Conservation (phyloP, 2,113 vertebrate genomes). For the Pardalotus punctatus region DNA sequence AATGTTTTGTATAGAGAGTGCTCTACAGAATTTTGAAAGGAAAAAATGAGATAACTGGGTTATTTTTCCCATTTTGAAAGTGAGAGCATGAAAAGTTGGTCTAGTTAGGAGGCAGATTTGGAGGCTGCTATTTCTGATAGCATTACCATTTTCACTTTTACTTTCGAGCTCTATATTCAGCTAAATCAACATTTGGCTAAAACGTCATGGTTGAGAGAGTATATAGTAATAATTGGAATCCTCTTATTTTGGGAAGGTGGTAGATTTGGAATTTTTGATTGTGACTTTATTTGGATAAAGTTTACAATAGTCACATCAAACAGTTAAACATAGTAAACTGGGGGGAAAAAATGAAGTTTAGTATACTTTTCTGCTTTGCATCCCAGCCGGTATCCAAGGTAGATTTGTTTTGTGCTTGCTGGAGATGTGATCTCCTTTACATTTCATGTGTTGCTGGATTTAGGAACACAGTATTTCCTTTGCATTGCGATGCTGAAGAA, state of each 20-base stretch:
- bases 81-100: not conserved
- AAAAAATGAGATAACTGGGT: not conserved
- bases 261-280: not conserved
- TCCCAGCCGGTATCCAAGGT: not conserved
- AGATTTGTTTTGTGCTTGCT: not conserved
- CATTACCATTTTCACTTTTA: not conserved
- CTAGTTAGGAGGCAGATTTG: not conserved
- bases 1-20: not conserved
- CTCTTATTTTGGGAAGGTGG: not conserved
- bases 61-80: not conserved
- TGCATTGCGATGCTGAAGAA: not conserved
- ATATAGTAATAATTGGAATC: not conserved
- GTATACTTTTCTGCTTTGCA: not conserved
- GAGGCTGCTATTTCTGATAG: not conserved
- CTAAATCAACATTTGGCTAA: constrained; percentile 14
- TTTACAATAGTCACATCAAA: not conserved
- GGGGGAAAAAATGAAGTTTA: not conserved
- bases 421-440: not conserved
- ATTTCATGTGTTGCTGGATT: not conserved
- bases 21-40: not conserved
- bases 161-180: not conserved
- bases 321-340: not conserved
- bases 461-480: not conserved
- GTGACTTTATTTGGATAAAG: not conserved
- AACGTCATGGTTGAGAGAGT: not conserved